These are phyloP conservation scores for Onychostruthus taczanowskii DNA, from an alignment of 2,113 vertebrate species.

Conservation along the genomic window DNA sequence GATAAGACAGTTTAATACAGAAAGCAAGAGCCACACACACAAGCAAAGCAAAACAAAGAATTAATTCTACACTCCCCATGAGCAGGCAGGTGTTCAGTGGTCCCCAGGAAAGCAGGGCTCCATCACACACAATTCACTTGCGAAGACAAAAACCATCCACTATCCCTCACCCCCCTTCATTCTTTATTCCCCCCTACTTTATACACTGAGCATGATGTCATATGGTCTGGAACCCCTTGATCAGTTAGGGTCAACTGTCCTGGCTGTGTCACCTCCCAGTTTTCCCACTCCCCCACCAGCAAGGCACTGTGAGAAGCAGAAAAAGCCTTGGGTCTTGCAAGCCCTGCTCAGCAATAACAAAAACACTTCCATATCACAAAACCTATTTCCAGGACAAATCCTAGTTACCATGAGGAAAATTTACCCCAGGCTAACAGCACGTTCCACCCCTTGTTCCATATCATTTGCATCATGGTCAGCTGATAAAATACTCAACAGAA, in stretches of 20 bases:
- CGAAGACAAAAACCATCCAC: neutral
- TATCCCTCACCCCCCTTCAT: neutral
- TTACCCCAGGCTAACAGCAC: neutral
- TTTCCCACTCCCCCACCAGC: neutral
- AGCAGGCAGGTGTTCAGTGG: neutral
- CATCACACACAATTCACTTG: neutral
- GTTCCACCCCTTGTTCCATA: neutral
- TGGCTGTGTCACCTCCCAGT: neutral
- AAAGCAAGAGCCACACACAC: neutral
- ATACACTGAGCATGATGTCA: neutral
- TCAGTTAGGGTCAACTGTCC: neutral
- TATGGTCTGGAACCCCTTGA: neutral
- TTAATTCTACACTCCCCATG: neutral
- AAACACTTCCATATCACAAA: neutral
- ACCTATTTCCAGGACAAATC: neutral
- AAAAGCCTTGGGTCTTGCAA: neutral
- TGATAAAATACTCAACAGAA: neutral
- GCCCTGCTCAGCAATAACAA: neutral
- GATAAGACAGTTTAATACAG: neutral
- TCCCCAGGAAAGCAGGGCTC: neutral
- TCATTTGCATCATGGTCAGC: neutral
- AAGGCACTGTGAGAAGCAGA: neutral
- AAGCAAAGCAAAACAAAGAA: neutral
- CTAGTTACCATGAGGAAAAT: neutral
- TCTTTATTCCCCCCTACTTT: neutral